A percentile compares a stretch with the other conserved stretches of the same genome.
Evolutionary conservation across 2,888 invertebrate genomes (phyloP).

Genomic region (Alloplasta piceator): DNA sequence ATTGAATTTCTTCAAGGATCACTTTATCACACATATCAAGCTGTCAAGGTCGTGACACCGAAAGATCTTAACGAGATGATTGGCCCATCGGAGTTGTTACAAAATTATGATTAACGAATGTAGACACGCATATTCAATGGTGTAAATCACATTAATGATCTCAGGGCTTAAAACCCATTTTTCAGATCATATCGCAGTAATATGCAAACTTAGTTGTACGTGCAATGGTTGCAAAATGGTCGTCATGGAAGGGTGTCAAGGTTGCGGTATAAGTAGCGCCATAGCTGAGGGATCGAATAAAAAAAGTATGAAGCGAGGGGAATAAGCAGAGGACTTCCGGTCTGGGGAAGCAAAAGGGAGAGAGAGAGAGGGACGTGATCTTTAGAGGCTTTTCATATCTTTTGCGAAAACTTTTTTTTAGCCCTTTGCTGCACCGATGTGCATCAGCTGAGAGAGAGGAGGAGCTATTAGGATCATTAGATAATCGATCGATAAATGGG

Average conservation of each 20-base stretch:
- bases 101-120: conserved; percentile 1
- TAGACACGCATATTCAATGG: conserved; percentile 25
- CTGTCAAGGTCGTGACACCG: conserved; percentile 26
- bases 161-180: no score
- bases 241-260: conserved; percentile 40
- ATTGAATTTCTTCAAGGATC: conserved; percentile 43
- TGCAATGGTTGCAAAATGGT: conserved; percentile 17
- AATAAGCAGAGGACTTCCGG: conserved; percentile 69
- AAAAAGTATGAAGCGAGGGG: background rate
- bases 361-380: background rate
- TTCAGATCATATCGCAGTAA: no score
- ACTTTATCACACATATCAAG: background rate
- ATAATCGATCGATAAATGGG: conserved; percentile 62
- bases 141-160: background rate
- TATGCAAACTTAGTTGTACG: background rate
- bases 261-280: conserved; percentile 8
- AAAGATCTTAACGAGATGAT: conserved; percentile 54
- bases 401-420: no score
- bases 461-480: conserved; percentile 66
- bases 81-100: conserved; percentile 17
- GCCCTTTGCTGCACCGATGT: background rate
- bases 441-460: conserved; percentile 27
- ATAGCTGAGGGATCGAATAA: no score
- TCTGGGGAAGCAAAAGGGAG: conserved; percentile 52
- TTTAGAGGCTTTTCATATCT: no score